These are phyloP conservation scores for Cryptotis parvus DNA, from an alignment of 2,113 vertebrate species.

Conservation along the genomic window DNA sequence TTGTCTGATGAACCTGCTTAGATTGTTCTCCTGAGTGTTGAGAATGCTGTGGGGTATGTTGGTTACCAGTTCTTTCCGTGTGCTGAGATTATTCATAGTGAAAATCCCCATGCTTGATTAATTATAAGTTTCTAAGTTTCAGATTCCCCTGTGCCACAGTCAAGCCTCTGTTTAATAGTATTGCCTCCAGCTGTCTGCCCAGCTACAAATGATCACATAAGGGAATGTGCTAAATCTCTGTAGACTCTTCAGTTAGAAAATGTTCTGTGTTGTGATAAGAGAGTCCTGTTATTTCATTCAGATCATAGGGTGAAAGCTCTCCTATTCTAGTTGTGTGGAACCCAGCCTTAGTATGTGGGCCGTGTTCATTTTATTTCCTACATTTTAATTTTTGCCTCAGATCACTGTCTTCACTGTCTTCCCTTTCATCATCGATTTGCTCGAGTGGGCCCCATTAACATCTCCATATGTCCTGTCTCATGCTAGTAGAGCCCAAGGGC, in stretches of 20 bases:
- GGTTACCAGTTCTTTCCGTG: neutral
- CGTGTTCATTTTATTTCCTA: too few species aligned
- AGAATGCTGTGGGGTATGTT: neutral
- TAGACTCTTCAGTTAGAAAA: neutral
- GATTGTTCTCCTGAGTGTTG: neutral
- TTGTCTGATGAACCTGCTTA: neutral
- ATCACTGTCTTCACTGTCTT: too few species aligned
- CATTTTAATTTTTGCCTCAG: too few species aligned
- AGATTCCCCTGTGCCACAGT: neutral
- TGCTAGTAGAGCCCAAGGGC: too few species aligned
- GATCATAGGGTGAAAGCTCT: neutral
- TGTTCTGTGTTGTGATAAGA: neutral
- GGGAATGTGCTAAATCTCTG: neutral
- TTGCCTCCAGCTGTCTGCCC: neutral
- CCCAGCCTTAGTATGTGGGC: neutral
- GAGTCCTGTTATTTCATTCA: neutral
- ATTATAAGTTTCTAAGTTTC: neutral
- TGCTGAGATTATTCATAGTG: neutral
- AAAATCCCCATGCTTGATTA: neutral
- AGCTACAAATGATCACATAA: neutral
- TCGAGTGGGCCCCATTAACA: too few species aligned
- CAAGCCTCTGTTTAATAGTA: too few species aligned
- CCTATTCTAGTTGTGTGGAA: neutral
- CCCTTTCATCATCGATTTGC: too few species aligned
- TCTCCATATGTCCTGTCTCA: too few species aligned